A percentile compares a stretch with the other conserved stretches of the same genome.
Conservation (phyloP, 2,113 vertebrate genomes). For the Leucoraja erinaceus region DNA sequence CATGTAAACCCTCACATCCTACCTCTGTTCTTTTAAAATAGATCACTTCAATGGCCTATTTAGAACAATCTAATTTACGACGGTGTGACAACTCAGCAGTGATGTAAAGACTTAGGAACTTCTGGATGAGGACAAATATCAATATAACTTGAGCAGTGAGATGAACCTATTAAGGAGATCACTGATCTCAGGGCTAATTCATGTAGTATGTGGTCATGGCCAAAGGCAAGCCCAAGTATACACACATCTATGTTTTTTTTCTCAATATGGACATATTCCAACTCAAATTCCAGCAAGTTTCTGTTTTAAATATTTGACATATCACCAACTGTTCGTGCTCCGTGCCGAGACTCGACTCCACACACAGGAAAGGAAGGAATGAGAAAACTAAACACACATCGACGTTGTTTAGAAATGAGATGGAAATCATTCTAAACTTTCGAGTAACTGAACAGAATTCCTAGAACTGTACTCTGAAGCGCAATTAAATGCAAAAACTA, state of each 20-base stretch:
- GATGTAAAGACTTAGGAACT: background rate
- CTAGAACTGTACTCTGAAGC: conserved; percentile 28
- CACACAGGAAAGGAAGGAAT: conserved; percentile 36
- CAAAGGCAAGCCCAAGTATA: background rate
- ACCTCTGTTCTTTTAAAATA: background rate
- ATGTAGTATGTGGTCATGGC: background rate
- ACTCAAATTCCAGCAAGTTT: background rate
- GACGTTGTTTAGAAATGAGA: conserved; percentile 20
- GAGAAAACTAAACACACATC: conserved; percentile 27
- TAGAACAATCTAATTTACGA: background rate
- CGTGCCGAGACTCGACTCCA: background rate
- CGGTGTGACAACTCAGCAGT: background rate
- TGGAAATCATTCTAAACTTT: conserved; percentile 38
- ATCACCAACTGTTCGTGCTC: background rate
- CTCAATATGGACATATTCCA: conserved; percentile 9
- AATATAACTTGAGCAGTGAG: background rate
- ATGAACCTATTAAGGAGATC: conserved; percentile 18
- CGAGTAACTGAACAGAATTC: conserved; percentile 33
- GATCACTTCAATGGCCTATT: background rate
- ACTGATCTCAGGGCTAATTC: background rate
- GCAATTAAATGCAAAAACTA: background rate
- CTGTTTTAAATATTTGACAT: conserved; percentile 5
- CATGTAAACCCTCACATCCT: too few relatives aligned
- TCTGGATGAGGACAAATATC: background rate
- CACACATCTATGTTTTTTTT: background rate